These are phyloP conservation scores for Lycophotia porphyrea DNA, from an alignment of 2,888 invertebrate genomes.

Conservation along the genomic window DNA sequence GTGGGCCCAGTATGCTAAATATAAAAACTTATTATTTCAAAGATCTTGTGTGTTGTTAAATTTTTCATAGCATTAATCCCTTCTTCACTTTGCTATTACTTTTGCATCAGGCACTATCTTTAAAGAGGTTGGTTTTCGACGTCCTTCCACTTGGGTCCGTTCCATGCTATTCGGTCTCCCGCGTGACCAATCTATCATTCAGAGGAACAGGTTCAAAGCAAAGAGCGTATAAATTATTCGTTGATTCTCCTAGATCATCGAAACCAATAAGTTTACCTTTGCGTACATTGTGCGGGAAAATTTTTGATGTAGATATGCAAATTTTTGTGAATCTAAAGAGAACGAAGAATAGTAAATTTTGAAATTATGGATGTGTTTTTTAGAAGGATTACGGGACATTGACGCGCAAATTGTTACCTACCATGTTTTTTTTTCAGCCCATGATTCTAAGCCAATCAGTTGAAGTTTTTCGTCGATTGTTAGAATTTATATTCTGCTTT, in stretches of 20 bases:
- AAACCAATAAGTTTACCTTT: conserved; percentile 4
- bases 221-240: conserved; percentile 43
- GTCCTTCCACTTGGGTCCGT: conserved; percentile 31
- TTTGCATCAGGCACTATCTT: conserved; percentile 40
- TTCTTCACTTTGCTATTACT: conserved; percentile 42
- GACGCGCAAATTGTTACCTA: background rate
- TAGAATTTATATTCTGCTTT: no score
- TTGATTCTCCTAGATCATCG: conserved; percentile 14
- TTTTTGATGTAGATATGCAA: background rate
- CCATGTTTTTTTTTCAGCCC: no score
- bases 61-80: conserved; percentile 16
- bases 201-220: conserved; percentile 41
- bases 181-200: conserved; percentile 60
- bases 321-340: no score
- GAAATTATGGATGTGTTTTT: background rate
- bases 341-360: background rate
- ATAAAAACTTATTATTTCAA: background rate
- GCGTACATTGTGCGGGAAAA: background rate
- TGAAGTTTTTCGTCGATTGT: no score
- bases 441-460: background rate
- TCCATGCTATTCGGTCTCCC: conserved; percentile 33
- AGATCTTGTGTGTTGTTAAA: background rate
- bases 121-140: conserved; percentile 27
- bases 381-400: background rate
- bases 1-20: no score